Evolutionary conservation across 2,797 vertebrate genomes (phyloP).

Genomic region (Brotogeris chrysoptera): DNA sequence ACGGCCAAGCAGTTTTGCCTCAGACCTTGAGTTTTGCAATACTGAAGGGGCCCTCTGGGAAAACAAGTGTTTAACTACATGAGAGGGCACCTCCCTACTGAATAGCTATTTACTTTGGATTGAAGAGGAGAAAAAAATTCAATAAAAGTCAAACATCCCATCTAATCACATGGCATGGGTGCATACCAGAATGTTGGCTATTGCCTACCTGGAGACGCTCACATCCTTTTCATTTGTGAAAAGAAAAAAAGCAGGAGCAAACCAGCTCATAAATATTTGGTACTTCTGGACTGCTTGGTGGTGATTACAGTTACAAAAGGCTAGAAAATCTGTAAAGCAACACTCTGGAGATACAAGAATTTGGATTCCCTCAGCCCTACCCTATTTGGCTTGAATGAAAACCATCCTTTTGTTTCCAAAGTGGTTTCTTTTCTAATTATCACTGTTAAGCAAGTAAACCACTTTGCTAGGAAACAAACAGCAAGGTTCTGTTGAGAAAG

Average conservation of each 20-base stretch:
- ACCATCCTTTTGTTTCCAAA: not conserved
- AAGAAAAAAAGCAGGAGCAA: not conserved
- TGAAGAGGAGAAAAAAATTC: constrained; percentile 2
- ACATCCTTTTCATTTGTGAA: not conserved
- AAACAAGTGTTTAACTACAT: not conserved
- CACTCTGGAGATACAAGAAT: not conserved
- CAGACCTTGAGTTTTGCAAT: not conserved
- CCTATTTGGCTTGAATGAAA: not conserved
- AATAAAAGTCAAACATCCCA: constrained; percentile 11
- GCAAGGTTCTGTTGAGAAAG: not conserved
- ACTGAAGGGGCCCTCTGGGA: not conserved
- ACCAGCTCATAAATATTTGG: not conserved
- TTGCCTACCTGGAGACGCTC: not conserved
- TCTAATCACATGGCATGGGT: not conserved
- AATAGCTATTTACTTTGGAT: constrained; percentile 37
- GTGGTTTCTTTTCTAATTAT: not conserved
- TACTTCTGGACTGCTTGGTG: not conserved
- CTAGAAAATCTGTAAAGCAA: not conserved
- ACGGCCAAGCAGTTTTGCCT: not conserved
- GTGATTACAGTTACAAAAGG: not conserved
- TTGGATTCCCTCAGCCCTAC: not conserved
- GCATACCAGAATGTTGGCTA: constrained; percentile 1
- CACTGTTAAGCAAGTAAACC: not conserved
- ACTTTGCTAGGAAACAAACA: not conserved
- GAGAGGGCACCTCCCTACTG: not conserved